Percentiles rank a stretch among this genome's conserved stretches.
Conservation (phyloP, 2,888 invertebrate genomes). For the Arctia plantaginis region DNA sequence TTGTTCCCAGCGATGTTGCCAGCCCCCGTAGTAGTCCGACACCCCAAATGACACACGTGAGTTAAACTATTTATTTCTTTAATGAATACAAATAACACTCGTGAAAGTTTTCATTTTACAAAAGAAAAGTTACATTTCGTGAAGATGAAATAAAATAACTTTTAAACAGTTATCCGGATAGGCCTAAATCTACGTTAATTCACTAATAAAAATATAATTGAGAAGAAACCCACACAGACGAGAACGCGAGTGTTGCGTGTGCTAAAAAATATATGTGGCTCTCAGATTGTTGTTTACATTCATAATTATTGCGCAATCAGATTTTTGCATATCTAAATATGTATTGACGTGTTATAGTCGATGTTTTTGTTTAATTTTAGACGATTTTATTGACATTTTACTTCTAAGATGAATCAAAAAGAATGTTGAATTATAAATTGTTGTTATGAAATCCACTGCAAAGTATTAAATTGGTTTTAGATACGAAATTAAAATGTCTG, state of each 20-base stretch:
- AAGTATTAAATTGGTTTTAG: neutral
- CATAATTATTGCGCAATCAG: slow-evolving; percentile 27
- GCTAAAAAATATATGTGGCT: neutral
- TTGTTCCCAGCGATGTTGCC: too few species aligned
- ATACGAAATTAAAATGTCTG: neutral
- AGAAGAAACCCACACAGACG: neutral
- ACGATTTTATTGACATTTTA: neutral
- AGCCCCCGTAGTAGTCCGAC: too few species aligned
- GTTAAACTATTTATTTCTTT: too few species aligned
- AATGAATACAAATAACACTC: too few species aligned
- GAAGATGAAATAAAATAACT: too few species aligned
- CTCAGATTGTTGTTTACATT: slow-evolving; percentile 28
- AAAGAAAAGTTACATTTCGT: too few species aligned
- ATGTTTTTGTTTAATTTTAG: neutral
- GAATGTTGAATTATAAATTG: neutral
- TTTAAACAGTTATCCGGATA: too few species aligned
- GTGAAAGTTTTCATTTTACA: too few species aligned
- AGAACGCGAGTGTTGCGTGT: neutral
- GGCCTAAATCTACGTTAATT: too few species aligned
- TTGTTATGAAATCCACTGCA: neutral
- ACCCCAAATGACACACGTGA: too few species aligned
- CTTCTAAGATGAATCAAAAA: neutral
- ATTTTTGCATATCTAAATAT: slow-evolving; percentile 37
- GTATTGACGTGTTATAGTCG: slow-evolving; percentile 27
- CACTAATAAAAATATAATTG: neutral